A percentile compares a stretch with the other conserved stretches of the same genome.
phyloP scores from a whole-genome alignment of 2,888 invertebrate species.

The Folsomia candida region DNA sequence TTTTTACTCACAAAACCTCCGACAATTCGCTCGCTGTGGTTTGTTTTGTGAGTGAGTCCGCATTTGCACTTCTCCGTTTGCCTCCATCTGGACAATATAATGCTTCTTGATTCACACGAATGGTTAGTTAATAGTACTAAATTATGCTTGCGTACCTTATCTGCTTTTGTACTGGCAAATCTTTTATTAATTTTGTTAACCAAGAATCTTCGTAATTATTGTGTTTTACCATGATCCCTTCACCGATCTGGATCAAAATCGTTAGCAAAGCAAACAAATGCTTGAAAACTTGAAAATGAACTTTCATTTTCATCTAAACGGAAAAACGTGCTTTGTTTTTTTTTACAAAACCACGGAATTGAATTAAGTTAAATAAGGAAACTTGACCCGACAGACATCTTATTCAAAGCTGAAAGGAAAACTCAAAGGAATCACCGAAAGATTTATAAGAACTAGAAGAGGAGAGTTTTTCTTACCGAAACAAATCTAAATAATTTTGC shows the following conservation, averaged over 20 bases:
- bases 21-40: constrained; percentile 37
- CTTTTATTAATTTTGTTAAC: neutral
- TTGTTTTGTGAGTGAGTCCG: neutral
- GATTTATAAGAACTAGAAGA: too few species aligned
- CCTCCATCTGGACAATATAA: neutral
- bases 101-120: neutral
- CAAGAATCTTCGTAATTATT: neutral
- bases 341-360: too few species aligned
- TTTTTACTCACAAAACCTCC: constrained; percentile 42
- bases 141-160: neutral
- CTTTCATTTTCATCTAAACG: too few species aligned
- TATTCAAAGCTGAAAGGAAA: too few species aligned
- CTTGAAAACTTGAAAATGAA: too few species aligned
- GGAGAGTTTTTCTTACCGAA: too few species aligned
- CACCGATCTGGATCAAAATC: neutral
- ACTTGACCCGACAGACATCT: too few species aligned
- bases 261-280: too few species aligned
- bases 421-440: too few species aligned
- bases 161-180: neutral
- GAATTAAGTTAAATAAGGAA: too few species aligned
- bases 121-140: neutral
- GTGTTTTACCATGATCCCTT: neutral
- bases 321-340: too few species aligned
- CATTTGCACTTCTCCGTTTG: constrained; percentile 12
- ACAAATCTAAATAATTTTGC: too few species aligned